These are phyloP conservation scores for Conus ventricosus DNA, from an alignment of 1,140 invertebrate species.

Conservation along the genomic window DNA sequence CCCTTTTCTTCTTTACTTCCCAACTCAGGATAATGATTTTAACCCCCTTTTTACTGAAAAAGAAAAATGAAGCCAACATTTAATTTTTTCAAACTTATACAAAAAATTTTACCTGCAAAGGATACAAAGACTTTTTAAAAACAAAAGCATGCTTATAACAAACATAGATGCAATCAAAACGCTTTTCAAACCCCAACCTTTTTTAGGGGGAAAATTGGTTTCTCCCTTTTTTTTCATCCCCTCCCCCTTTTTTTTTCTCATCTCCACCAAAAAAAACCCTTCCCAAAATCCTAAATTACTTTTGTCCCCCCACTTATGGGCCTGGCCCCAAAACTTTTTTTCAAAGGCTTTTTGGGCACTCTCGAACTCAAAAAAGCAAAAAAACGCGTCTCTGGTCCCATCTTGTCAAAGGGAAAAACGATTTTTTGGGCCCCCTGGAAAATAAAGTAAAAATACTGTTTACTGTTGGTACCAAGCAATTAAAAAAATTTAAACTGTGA, in stretches of 20 bases:
- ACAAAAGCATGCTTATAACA: neutral
- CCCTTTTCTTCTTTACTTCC: neutral
- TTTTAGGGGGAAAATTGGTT: too few relatives aligned
- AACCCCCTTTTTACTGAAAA: neutral
- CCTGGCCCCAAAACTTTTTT: conserved; percentile 93
- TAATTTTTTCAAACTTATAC: neutral
- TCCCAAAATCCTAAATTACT: conserved; percentile 47
- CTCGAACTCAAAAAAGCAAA: conserved; percentile 96
- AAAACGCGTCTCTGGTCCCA: conserved; percentile 94
- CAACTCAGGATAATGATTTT: neutral
- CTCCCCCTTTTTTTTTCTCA: neutral
- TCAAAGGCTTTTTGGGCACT: conserved; percentile 88
- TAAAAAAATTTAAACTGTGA: too few relatives aligned
- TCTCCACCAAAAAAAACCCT: neutral
- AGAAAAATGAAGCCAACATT: neutral
- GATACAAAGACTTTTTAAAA: conserved; percentile 7
- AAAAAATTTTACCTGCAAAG: neutral
- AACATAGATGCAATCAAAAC: neutral
- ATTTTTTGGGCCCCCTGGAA: conserved; percentile 92
- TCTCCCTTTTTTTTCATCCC: neutral
- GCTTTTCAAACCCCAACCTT: neutral
- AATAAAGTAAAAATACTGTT: neutral
- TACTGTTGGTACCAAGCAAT: too few relatives aligned
- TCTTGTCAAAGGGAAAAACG: conserved; percentile 97
- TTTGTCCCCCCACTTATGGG: conserved; percentile 91